Evolutionary conservation across 2,888 invertebrate genomes (phyloP).

Genomic region (Tetrapedia diversipes): DNA sequence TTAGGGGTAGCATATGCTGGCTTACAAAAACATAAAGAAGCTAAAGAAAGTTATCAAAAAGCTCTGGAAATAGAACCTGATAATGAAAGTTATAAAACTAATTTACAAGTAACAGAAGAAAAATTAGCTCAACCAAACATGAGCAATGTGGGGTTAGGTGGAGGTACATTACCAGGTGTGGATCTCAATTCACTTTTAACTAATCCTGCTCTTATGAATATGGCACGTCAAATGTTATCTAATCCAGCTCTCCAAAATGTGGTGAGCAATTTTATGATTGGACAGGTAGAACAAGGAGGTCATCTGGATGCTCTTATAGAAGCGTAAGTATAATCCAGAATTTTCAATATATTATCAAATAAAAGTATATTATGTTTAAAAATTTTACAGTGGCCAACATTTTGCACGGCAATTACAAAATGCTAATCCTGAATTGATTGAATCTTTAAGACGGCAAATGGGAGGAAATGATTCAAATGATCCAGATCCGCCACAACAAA

Average conservation of each 20-base stretch:
- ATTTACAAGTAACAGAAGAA: conserved; percentile 92
- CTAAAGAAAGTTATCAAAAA: conserved; percentile 92
- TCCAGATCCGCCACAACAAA: conserved; percentile 77
- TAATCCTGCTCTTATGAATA: conserved; percentile 92
- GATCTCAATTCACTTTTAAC: conserved; percentile 88
- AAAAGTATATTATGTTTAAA: conserved; percentile 53
- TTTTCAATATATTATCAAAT: neutral
- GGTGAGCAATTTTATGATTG: conserved; percentile 86
- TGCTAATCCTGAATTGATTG: conserved; percentile 92
- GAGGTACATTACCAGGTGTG: conserved; percentile 74
- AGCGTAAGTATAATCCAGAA: conserved; percentile 81
- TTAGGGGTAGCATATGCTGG: conserved; percentile 94
- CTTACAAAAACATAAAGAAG: conserved; percentile 92
- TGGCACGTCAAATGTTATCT: conserved; percentile 93
- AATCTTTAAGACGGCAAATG: conserved; percentile 88
- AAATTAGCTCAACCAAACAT: conserved; percentile 79
- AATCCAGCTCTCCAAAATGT: conserved; percentile 93
- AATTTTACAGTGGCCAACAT: conserved; percentile 88
- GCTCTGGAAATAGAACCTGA: conserved; percentile 96
- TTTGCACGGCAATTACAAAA: conserved; percentile 92
- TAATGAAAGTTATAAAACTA: conserved; percentile 94
- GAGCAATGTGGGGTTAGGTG: conserved; percentile 64
- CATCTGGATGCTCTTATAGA: conserved; percentile 84
- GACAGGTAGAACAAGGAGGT: conserved; percentile 74
- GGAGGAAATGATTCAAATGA: conserved; percentile 77